Evolutionary conservation across 2,113 vertebrate genomes (phyloP), one percentile per base, ranked within the genome.

Genomic region (Salvelinus namaycush): DNA sequence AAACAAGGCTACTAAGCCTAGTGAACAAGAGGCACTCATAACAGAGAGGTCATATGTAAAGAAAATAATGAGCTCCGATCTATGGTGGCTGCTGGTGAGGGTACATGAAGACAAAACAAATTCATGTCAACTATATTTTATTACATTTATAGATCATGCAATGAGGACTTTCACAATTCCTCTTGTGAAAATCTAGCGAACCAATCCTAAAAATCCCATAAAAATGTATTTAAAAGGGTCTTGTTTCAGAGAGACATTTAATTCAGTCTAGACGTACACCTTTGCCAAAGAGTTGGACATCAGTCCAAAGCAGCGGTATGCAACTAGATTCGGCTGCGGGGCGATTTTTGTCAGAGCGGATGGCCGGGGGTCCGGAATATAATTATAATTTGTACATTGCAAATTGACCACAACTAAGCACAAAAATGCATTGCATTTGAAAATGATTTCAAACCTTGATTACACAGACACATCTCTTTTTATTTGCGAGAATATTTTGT

Each of bases 71-170:
- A 62, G n/a, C 18, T 31, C 14, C 1, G 34, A 68, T 54, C 16
- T 54, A 11, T 68, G 14, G 66, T 68, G 51, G 14, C 51, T 54
- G 49, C 49, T 54, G 49, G 49, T 54, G 13, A 54, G 34, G 29
- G 14, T 68, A 31, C 3, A 68, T 9, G 29, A 31, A 68, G 66
- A 54, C 16, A 54, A 54, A 68, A 29, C 26, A 34, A 18, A 27
- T 80, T 66, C 44, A 80, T 34, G 77, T 31, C 82, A 81, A 77
- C 39, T 76, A 65, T 64, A 64, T 78, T 89, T 89, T 88, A 88
- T 87, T 87, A 79, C 74, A 80, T 82, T 75, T 74, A 75, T 48
- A 57, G 48, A 78, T 76, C 39, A 71, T 68, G 77, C 82, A 16
- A 54, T 4, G 51, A 54, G 51, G 16, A 54, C 16, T 18, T 54